A percentile compares a stretch with the other conserved stretches of the same genome.
Evolutionary conservation across 2,797 vertebrate species (phyloP).

Genomic region (Scarus forsteni): DNA sequence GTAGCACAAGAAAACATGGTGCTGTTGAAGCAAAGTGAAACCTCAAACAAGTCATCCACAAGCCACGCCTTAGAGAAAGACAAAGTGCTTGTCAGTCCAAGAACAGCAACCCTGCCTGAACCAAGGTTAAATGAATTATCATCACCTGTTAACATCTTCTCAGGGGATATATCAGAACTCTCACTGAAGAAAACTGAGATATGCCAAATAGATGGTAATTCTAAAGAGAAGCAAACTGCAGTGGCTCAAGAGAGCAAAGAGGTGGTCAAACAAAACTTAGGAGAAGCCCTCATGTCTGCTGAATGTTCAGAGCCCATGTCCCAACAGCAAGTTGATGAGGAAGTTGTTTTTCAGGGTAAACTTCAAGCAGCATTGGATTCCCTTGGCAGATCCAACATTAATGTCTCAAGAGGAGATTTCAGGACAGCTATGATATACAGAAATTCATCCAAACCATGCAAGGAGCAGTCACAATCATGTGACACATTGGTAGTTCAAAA

Average conservation of each 20-base stretch:
- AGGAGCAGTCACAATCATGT: conserved; percentile 73
- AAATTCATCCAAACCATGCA: conserved; percentile 81
- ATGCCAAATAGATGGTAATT: conserved; percentile 72
- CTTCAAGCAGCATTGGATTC: conserved; percentile 86
- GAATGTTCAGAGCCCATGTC: conserved; percentile 75
- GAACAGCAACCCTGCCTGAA: conserved; percentile 83
- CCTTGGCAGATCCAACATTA: conserved; percentile 87
- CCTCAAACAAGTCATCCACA: conserved; percentile 28
- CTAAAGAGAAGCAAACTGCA: conserved; percentile 53
- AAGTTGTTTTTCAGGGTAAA: conserved; percentile 84
- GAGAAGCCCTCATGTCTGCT: conserved; percentile 69
- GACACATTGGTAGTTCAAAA: conserved; percentile 63
- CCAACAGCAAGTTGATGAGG: conserved; percentile 80
- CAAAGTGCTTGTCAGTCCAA: conserved; percentile 72
- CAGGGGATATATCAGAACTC: conserved; percentile 57
- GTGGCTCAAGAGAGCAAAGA: conserved; percentile 73
- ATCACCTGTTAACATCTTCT: conserved; percentile 10
- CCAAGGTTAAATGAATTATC: conserved; percentile 24
- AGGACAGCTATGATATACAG: conserved; percentile 92
- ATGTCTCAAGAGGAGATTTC: conserved; percentile 88
- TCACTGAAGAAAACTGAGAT: conserved; percentile 74
- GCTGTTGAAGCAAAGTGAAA: conserved; percentile 32
- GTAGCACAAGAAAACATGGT: conserved; percentile 24
- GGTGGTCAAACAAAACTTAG: conserved; percentile 70
- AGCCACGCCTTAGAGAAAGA: conserved; percentile 46